phyloP scores from a whole-genome alignment of 2,888 invertebrate species.

The Sylvicola cinctus region DNA sequence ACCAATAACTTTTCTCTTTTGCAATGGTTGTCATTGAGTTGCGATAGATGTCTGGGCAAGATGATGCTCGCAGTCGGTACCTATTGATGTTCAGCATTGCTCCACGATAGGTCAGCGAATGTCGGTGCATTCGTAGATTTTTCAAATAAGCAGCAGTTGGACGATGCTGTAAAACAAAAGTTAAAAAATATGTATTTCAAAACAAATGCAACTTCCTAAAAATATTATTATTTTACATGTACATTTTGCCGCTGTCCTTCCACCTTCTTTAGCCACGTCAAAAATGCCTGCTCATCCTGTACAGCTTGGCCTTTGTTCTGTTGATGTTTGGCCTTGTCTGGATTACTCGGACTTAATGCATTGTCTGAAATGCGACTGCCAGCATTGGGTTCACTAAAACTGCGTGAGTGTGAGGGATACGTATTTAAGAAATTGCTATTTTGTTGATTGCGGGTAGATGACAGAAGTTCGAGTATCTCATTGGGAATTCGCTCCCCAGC shows the following conservation, averaged over 20 bases:
- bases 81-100: constrained; percentile 70
- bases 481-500: constrained; percentile 51
- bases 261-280: constrained; percentile 8
- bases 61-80: constrained; percentile 61
- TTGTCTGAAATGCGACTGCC: background rate
- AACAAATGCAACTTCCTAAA: too few species aligned
- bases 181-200: background rate
- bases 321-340: constrained; percentile 2
- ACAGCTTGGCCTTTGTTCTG: too few species aligned
- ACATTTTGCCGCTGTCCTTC: constrained; percentile 4
- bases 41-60: constrained; percentile 77
- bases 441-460: constrained; percentile 43
- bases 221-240: background rate
- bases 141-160: constrained; percentile 37
- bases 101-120: constrained; percentile 63
- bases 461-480: constrained; percentile 50
- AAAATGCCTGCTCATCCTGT: constrained; percentile 8
- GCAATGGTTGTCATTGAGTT: constrained; percentile 72
- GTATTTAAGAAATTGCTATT: constrained; percentile 47
- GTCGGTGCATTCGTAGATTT: constrained; percentile 51
- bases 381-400: constrained; percentile 38
- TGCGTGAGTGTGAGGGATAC: constrained; percentile 54
- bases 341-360: constrained; percentile 5
- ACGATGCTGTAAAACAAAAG: constrained; percentile 1
- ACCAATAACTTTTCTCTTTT: constrained; percentile 50